Evolutionary conservation across 2,113 vertebrate species (phyloP).

Genomic region (Crotalus tigris): DNA sequence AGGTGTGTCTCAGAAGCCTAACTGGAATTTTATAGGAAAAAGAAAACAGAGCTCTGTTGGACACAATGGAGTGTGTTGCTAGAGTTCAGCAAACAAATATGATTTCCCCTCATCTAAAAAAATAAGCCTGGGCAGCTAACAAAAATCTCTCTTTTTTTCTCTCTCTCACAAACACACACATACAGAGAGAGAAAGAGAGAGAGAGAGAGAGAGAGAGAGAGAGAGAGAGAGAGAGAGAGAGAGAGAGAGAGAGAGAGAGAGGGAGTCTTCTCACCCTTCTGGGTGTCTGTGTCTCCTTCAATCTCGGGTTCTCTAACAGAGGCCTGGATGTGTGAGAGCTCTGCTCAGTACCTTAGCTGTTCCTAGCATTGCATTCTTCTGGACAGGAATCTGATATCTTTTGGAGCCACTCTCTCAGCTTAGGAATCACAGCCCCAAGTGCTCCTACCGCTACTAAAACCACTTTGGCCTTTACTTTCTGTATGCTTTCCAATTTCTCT

Average conservation of each 20-base stretch:
- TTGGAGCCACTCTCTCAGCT: too few species aligned
- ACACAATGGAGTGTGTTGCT: background rate
- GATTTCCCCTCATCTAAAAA: background rate
- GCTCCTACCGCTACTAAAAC: background rate
- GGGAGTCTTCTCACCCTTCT: background rate
- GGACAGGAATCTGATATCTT: background rate
- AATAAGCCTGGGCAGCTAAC: background rate
- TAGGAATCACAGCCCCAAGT: background rate
- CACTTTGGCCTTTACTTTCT: background rate
- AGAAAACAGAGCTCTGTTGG: background rate
- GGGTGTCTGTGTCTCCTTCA: background rate
- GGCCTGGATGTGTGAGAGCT: too few species aligned
- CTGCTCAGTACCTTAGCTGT: background rate
- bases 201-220: too few species aligned
- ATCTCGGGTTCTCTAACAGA: too few species aligned
- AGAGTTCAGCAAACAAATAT: background rate
- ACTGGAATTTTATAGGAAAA: background rate
- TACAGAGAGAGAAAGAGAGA: too few species aligned
- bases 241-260: too few species aligned
- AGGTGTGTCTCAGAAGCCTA: background rate
- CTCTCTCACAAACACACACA: background rate
- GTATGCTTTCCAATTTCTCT: background rate
- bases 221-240: too few species aligned
- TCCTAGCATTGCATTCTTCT: background rate
- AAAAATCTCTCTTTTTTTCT: background rate